Conservation (phyloP, 2,113 vertebrate genomes). For the Chauna torquata region DNA sequence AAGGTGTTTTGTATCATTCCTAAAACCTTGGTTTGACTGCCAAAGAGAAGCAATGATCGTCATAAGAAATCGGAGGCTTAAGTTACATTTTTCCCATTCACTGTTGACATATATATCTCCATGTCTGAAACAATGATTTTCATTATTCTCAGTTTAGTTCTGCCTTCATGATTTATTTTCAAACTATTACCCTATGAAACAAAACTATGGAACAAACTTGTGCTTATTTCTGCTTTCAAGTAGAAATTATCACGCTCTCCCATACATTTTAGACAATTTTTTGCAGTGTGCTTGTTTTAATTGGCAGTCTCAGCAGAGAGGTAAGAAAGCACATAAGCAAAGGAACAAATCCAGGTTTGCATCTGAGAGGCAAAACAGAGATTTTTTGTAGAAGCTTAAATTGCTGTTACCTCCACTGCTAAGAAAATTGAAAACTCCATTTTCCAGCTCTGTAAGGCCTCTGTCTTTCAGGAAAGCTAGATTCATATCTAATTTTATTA, state of each 20-base stretch:
- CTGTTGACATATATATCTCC: not conserved
- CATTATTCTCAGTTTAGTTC: not conserved
- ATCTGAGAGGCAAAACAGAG: not conserved
- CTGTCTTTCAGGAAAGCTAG: not conserved
- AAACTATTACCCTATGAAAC: not conserved
- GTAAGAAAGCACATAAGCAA: not conserved
- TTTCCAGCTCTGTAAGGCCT: not conserved
- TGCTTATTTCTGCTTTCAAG: not conserved
- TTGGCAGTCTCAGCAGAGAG: not conserved
- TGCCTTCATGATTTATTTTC: not conserved
- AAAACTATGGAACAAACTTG: not conserved
- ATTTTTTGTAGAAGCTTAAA: not conserved
- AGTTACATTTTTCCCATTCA: not conserved
- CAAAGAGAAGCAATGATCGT: not conserved
- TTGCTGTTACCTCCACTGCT: not conserved
- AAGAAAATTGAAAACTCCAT: not conserved
- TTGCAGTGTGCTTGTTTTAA: not conserved
- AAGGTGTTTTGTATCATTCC: not conserved
- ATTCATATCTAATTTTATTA: not conserved
- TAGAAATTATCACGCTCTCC: not conserved
- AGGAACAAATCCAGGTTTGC: not conserved
- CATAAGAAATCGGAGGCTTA: not conserved
- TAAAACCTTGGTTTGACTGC: not conserved
- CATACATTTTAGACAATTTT: not conserved
- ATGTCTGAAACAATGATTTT: not conserved